Evolutionary conservation across 2,888 invertebrate genomes (phyloP).

Genomic region (Choreutis nemorana): DNA sequence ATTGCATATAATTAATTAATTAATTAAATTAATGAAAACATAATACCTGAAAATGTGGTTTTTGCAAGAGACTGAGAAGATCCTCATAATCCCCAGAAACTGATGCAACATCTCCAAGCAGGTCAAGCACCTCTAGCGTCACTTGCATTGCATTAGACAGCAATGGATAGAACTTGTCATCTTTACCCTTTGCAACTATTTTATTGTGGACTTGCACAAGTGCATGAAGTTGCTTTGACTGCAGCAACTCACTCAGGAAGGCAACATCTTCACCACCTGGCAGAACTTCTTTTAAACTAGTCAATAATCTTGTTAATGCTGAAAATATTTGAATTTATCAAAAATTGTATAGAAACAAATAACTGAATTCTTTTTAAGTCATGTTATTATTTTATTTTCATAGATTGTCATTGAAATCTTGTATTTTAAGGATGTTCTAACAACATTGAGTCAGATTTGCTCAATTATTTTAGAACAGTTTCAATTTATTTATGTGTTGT

Average conservation of each 20-base stretch:
- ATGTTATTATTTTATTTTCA: no score
- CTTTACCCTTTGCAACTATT: conserved; percentile 82
- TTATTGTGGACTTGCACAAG: conserved; percentile 91
- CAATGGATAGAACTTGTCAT: conserved; percentile 84
- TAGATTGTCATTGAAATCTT: no score
- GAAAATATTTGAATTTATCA: no score
- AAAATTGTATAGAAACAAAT: neutral
- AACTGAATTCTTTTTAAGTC: no score
- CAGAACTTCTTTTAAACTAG: conserved; percentile 83
- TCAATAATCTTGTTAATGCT: conserved; percentile 83
- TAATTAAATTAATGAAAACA: neutral
- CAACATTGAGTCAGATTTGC: no score
- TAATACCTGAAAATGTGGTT: conserved; percentile 86
- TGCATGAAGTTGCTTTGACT: conserved; percentile 88
- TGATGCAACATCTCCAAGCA: conserved; percentile 71
- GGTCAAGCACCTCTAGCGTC: conserved; percentile 81
- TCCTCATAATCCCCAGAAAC: conserved; percentile 81
- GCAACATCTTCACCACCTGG: conserved; percentile 86
- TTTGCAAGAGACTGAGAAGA: conserved; percentile 81
- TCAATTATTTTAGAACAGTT: no score
- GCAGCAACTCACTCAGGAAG: conserved; percentile 83
- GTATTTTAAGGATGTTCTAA: no score
- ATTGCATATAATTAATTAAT: no score
- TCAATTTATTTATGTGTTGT: no score
- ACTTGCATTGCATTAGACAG: conserved; percentile 87